These are phyloP conservation scores for Ciconia stormi DNA, from an alignment of 2,113 vertebrate genomes.

Conservation along the genomic window DNA sequence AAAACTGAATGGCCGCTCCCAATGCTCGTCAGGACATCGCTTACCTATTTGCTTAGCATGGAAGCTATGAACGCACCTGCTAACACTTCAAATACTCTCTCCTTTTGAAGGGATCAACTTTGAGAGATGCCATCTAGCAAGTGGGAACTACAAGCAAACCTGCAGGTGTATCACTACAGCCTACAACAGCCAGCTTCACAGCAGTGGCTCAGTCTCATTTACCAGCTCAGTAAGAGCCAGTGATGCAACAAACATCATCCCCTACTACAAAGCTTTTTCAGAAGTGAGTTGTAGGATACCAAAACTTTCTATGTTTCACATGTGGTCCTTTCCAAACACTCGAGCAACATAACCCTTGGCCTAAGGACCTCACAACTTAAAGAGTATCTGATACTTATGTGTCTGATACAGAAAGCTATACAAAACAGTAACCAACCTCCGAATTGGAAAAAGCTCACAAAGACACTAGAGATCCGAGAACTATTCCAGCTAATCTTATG, in stretches of 20 bases:
- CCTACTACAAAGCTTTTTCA: background rate
- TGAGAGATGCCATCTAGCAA: background rate
- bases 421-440: background rate
- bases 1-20: background rate
- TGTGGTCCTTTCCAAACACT: background rate
- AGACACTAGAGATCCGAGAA: background rate
- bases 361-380: background rate
- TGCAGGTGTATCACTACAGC: background rate
- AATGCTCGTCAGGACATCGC: fast-evolving
- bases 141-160: background rate
- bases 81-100: background rate
- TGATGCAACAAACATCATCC: background rate
- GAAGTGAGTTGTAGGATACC: background rate
- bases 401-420: background rate
- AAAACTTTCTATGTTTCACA: fast-evolving
- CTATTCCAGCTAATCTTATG: fast-evolving
- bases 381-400: background rate
- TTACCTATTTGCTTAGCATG: background rate
- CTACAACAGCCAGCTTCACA: background rate
- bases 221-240: background rate
- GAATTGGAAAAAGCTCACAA: background rate
- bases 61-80: fast-evolving
- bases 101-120: background rate
- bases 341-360: background rate
- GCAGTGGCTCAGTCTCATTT: background rate